phyloP scores from a whole-genome alignment of 2,113 vertebrate species.

The Nycticebus coucang region DNA sequence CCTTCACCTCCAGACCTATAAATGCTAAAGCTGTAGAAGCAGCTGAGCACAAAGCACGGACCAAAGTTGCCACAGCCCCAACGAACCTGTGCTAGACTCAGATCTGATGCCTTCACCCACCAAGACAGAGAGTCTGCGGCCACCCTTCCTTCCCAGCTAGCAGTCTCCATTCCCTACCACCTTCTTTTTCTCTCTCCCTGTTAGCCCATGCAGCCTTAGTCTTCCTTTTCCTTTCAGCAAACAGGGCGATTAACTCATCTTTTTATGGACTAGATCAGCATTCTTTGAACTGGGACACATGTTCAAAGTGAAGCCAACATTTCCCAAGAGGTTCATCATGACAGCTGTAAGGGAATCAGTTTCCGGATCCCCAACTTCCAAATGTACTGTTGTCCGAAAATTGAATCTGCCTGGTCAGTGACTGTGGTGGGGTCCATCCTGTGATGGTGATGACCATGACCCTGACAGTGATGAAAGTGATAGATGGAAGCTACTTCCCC shows the following conservation, averaged over 20 bases:
- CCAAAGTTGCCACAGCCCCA: not conserved
- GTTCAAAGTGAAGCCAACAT: not conserved
- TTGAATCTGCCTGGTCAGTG: not conserved
- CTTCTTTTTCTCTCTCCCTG: not conserved
- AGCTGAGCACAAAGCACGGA: not conserved
- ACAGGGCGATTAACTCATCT: not conserved
- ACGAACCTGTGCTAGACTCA: not conserved
- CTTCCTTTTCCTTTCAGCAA: not conserved
- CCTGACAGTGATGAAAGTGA: rapidly evolving
- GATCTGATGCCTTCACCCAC: not conserved
- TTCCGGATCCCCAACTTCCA: not conserved
- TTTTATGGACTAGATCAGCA: not conserved
- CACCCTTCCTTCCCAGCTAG: not conserved
- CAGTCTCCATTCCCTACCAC: not conserved
- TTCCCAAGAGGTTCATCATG: not conserved
- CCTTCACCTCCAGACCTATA: not conserved
- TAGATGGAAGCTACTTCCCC: not conserved
- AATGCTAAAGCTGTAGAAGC: not conserved
- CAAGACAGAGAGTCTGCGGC: not conserved
- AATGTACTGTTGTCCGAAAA: not conserved
- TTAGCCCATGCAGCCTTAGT: not conserved
- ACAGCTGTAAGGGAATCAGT: not conserved
- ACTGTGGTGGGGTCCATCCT: not conserved
- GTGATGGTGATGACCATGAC: not conserved
- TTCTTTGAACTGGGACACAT: not conserved